Evolutionary conservation across 2,888 invertebrate genomes (phyloP).

Genomic region (Troides aeacus): DNA sequence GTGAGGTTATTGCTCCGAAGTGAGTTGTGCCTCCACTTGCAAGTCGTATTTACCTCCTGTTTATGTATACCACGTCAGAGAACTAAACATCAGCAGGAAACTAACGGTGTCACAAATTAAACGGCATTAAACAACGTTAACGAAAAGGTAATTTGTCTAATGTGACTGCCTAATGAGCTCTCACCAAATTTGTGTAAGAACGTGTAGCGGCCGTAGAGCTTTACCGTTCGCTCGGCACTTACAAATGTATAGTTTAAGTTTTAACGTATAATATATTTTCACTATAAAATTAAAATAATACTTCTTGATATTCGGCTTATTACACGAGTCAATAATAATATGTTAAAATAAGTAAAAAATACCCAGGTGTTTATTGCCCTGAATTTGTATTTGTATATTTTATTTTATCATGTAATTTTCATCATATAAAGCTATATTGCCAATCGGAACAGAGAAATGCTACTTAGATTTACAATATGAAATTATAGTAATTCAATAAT

Average conservation of each 20-base stretch:
- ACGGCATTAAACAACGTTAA: slow-evolving; percentile 2
- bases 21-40: background rate
- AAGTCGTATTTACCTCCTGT: slow-evolving; percentile 1
- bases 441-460: too few species aligned
- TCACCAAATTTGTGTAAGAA: slow-evolving; percentile 5
- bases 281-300: background rate
- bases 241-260: background rate
- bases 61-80: background rate
- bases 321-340: too few species aligned
- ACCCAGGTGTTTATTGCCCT: too few species aligned
- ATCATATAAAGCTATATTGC: too few species aligned
- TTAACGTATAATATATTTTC: background rate
- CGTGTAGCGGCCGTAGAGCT: background rate
- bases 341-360: too few species aligned
- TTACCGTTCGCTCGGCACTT: background rate
- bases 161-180: slow-evolving; percentile 10
- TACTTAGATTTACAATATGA: too few species aligned
- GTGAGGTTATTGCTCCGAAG: background rate
- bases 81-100: background rate
- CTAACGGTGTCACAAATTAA: slow-evolving; percentile 7
- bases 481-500: too few species aligned
- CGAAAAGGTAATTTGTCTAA: slow-evolving; percentile 21
- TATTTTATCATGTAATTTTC: too few species aligned
- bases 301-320: background rate
- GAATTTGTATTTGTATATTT: too few species aligned